phyloP scores from a whole-genome alignment of 2,888 invertebrate genomes.

The Diabrotica balteata region DNA sequence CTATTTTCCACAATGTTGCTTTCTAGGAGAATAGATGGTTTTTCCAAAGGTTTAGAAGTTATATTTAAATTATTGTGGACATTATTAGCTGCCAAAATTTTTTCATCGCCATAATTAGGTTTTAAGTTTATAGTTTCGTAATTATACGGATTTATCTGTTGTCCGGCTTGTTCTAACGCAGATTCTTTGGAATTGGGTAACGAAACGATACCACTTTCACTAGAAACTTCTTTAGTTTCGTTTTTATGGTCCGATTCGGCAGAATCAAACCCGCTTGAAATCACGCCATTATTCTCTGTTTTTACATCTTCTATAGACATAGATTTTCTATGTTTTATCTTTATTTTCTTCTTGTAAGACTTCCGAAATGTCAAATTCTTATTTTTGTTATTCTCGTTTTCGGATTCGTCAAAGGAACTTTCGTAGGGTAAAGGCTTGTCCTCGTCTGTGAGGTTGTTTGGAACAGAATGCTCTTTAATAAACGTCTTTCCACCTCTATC shows the following conservation, averaged over 20 bases:
- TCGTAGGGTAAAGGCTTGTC: constrained; percentile 39
- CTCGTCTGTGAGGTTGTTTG: constrained; percentile 22
- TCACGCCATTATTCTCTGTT: constrained; percentile 3
- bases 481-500: constrained; percentile 21
- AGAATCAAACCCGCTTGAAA: neutral
- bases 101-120: neutral
- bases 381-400: constrained; percentile 39
- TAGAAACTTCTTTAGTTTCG: constrained; percentile 37
- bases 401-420: constrained; percentile 48
- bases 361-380: constrained; percentile 46
- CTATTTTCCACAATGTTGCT: constrained; percentile 38
- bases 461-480: constrained; percentile 16
- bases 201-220: constrained; percentile 54
- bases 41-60: neutral
- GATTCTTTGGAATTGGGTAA: constrained; percentile 42
- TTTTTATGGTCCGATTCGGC: constrained; percentile 5
- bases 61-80: constrained; percentile 7
- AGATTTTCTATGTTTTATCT: constrained; percentile 13
- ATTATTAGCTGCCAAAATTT: neutral
- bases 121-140: neutral
- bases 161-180: neutral
- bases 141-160: neutral
- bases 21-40: no score
- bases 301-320: constrained; percentile 4
- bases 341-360: constrained; percentile 44